Base-by-base conservation (phyloP, 2,797 vertebrate genomes). In the Leontocebus nigricollis region DNA sequence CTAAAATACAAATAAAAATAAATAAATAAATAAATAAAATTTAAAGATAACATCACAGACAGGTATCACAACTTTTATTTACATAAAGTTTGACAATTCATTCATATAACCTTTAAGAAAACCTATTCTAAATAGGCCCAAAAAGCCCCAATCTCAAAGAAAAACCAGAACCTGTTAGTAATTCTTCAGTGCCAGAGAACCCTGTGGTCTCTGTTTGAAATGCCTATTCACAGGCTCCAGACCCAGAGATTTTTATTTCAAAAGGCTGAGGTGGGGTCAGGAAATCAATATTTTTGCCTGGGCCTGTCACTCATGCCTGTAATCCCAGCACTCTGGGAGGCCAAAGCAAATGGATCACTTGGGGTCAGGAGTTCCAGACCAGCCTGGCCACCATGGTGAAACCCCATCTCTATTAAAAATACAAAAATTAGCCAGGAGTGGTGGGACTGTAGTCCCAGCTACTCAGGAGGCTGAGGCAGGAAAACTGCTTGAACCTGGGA, bases 211-310 rank as follows among this genome's bases (percentile, higher is more conserved):
- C 44, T 81, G 7, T 86, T 81, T 90, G 36, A 79, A 95, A 95
- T 88, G 92, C 61, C 52, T 57, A 70, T 90, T 93, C 70, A 41
- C 46, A 48, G 76, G n/a, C 77, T 93, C 33, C 27, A 55, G 13
- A 4, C 70, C 24, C 77, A 61, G 85, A 95, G 41, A 44, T 52
- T 93, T 84, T 92, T 82, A 92, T 88, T 94, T 94, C 84, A 95
- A 83, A 92, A 36, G 67, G 39, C 70, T 85, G 30, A 59, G 19
- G 39, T n/a, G 13, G 50, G 9, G 17, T 39, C 55, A 80, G 36
- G 44, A 48, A 83, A 88, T 77, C 52, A 70, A 3, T 67, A 77
- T 64, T 94, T 94, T 93, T 67, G 64, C 64, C 64, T 67, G 33
- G 64, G 33, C 33, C 33, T 33, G 7, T 67, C 15, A 8, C 14